These are phyloP conservation scores for Apodemia mormo DNA, from an alignment of 2,888 invertebrate genomes.

Conservation along the genomic window DNA sequence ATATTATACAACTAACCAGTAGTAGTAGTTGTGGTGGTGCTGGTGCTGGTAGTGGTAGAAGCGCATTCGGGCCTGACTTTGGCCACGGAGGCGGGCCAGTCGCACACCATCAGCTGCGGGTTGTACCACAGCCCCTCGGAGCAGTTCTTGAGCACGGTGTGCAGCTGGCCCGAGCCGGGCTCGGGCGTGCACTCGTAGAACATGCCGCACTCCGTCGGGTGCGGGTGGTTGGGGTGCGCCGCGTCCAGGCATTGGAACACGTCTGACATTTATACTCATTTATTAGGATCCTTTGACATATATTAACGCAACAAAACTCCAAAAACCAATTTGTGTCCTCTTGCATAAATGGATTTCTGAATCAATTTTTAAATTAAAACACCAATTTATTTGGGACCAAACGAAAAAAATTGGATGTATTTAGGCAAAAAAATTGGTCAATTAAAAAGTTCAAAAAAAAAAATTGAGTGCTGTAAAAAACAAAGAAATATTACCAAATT, in stretches of 20 bases:
- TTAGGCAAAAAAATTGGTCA: too few relatives aligned
- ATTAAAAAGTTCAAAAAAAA: too few relatives aligned
- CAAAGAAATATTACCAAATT: too few relatives aligned
- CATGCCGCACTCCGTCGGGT: slow-evolving; percentile 84
- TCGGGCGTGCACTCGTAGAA: slow-evolving; percentile 86
- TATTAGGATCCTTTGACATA: too few relatives aligned
- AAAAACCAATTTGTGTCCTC: too few relatives aligned
- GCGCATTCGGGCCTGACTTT: slow-evolving; percentile 83
- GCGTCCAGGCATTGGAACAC: slow-evolving; percentile 67
- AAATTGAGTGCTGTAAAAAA: too few relatives aligned
- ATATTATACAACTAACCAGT: background rate
- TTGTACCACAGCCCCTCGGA: slow-evolving; percentile 85
- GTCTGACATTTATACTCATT: slow-evolving; percentile 39
- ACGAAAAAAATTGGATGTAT: too few relatives aligned
- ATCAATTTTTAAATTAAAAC: too few relatives aligned
- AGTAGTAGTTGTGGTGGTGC: slow-evolving; percentile 25
- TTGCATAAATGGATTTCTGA: too few relatives aligned
- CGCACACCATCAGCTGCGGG: slow-evolving; percentile 83
- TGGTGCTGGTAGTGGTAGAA: slow-evolving; percentile 29
- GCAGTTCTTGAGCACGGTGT: slow-evolving; percentile 85
- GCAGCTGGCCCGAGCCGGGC: slow-evolving; percentile 52
- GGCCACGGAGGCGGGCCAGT: slow-evolving; percentile 83
- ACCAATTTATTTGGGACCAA: too few relatives aligned
- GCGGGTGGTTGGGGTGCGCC: slow-evolving; percentile 79
- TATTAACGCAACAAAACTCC: too few relatives aligned